Evolutionary conservation across 2,888 invertebrate species (phyloP).

Genomic region (Pardosa pseudoannulata): DNA sequence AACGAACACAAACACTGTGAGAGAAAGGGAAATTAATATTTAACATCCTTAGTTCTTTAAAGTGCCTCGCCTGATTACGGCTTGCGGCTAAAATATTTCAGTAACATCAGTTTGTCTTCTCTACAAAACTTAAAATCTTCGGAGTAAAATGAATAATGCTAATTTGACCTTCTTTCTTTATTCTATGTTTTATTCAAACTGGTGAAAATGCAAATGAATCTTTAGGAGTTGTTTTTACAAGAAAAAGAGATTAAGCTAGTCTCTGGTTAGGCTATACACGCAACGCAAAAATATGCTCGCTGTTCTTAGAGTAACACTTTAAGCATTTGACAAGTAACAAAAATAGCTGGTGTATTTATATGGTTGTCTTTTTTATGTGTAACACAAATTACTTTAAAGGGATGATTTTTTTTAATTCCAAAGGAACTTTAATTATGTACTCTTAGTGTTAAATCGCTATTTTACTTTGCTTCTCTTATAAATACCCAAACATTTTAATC

Average conservation of each 20-base stretch:
- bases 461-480: background rate
- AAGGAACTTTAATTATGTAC: background rate
- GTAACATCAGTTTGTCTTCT: background rate
- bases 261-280: background rate
- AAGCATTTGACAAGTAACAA: background rate
- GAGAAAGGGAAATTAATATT: background rate
- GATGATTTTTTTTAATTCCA: background rate
- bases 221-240: background rate
- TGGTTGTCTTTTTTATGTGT: background rate
- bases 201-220: background rate
- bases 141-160: constrained; percentile 5
- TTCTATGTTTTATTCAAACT: background rate
- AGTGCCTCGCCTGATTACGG: background rate
- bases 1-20: background rate
- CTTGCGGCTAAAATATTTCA: background rate
- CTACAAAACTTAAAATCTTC: background rate
- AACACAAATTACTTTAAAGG: background rate
- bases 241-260: background rate
- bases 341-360: background rate
- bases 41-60: background rate
- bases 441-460: background rate
- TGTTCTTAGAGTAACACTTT: background rate
- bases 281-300: background rate
- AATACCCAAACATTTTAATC: no score
- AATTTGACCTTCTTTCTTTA: background rate